A percentile compares a stretch with the other conserved stretches of the same genome.
Evolutionary conservation across 2,113 vertebrate species (phyloP).

Genomic region (Lepus timidus): DNA sequence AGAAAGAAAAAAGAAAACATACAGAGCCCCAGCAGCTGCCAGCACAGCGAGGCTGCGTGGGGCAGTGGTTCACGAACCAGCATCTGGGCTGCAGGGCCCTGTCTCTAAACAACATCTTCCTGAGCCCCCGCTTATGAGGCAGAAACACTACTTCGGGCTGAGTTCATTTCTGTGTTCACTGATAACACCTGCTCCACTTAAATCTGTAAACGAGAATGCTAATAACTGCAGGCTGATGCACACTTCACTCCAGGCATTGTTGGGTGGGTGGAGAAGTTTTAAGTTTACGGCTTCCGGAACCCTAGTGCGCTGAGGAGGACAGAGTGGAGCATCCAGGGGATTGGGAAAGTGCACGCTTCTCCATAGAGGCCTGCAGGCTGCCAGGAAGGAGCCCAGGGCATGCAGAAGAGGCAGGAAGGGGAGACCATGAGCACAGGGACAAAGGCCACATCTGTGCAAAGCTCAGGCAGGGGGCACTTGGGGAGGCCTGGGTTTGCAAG

Average conservation of each 20-base stretch:
- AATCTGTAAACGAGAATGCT: slow-evolving; percentile 5
- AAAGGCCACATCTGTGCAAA: background rate
- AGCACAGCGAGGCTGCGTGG: background rate
- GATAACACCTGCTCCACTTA: background rate
- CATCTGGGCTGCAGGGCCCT: background rate
- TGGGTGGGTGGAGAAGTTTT: slow-evolving; percentile 24
- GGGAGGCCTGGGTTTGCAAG: background rate
- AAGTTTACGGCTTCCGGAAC: background rate
- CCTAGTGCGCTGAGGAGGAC: background rate
- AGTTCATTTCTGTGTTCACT: background rate
- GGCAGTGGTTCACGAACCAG: background rate
- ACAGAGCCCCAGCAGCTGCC: background rate
- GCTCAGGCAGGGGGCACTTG: background rate
- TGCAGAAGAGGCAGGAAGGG: background rate
- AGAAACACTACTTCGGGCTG: slow-evolving; percentile 13
- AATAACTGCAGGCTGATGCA: background rate
- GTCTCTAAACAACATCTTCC: slow-evolving; percentile 36
- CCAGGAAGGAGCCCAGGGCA: no score
- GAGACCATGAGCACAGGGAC: background rate
- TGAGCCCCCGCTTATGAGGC: background rate
- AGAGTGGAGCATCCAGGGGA: background rate
- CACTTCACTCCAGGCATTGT: background rate
- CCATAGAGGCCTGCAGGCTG: background rate
- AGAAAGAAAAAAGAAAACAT: background rate
- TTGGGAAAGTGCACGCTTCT: background rate